phyloP scores from a whole-genome alignment of 37 sponge, comb jelly and placozoan species.

The Geodia barretti region DNA sequence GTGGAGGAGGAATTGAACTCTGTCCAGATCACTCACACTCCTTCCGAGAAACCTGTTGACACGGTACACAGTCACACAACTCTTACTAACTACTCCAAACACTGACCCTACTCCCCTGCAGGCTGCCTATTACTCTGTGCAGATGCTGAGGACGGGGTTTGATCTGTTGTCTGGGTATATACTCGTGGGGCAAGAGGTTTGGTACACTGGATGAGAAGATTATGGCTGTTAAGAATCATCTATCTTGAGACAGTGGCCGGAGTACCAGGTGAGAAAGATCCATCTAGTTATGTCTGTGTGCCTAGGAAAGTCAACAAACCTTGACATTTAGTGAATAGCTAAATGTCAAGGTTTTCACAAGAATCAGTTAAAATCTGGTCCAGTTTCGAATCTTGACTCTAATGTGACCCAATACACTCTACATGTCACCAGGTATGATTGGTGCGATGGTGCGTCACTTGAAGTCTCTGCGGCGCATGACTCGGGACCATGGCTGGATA shows the following conservation, averaged over 20 bases:
- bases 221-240: constrained; percentile 89
- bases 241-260: constrained; percentile 92
- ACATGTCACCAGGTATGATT: constrained; percentile 62
- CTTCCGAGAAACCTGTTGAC: too few relatives aligned
- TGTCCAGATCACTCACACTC: too few relatives aligned
- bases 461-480: constrained; percentile 72
- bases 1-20: too few relatives aligned
- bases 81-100: too few relatives aligned
- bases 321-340: too few relatives aligned
- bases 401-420: too few relatives aligned
- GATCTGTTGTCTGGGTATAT: constrained; percentile 91
- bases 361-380: too few relatives aligned
- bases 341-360: too few relatives aligned
- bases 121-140: constrained; percentile 73
- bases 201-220: constrained; percentile 81
- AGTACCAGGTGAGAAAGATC: constrained; percentile 73
- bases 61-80: too few relatives aligned
- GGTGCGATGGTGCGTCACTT: constrained; percentile 91
- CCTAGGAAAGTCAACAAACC: background rate
- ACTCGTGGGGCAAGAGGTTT: constrained; percentile 58
- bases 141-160: constrained; percentile 52
- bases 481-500: constrained; percentile 91
- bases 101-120: too few relatives aligned
- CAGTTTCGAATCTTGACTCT: too few relatives aligned
- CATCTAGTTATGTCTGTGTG: too few relatives aligned